A percentile compares a stretch with the other conserved stretches of the same genome.
Evolutionary conservation across 2,888 invertebrate species (phyloP).

Genomic region (Limnephilus lunatus): DNA sequence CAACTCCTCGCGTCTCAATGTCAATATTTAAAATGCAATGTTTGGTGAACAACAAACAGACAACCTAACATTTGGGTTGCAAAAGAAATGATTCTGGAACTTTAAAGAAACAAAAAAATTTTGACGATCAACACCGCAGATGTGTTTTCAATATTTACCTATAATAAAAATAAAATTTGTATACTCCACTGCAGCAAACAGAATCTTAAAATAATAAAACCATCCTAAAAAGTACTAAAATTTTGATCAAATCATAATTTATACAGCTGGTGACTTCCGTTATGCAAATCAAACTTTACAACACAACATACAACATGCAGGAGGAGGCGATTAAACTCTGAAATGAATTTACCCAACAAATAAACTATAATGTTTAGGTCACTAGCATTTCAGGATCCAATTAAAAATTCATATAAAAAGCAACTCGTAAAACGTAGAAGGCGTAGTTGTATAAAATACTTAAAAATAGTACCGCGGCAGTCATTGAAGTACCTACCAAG

Average conservation of each 20-base stretch:
- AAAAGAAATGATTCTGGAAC: background rate
- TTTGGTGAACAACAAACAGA: background rate
- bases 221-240: background rate
- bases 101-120: background rate
- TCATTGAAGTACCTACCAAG: background rate
- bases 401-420: background rate
- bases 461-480: background rate
- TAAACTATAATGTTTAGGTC: background rate
- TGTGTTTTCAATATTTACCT: background rate
- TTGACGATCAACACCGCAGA: background rate
- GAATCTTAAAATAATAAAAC: background rate
- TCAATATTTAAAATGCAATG: background rate
- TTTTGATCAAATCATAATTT: background rate
- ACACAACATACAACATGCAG: background rate
- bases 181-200: background rate
- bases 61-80: background rate
- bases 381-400: background rate
- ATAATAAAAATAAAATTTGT: background rate
- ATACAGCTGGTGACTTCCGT: background rate
- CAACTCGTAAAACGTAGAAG: background rate
- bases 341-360: background rate
- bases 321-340: background rate
- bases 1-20: background rate
- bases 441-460: background rate
- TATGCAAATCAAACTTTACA: background rate